phyloP scores from a whole-genome alignment of 37 sponge, comb jelly and placozoan species.

The Haliclona indistincta region DNA sequence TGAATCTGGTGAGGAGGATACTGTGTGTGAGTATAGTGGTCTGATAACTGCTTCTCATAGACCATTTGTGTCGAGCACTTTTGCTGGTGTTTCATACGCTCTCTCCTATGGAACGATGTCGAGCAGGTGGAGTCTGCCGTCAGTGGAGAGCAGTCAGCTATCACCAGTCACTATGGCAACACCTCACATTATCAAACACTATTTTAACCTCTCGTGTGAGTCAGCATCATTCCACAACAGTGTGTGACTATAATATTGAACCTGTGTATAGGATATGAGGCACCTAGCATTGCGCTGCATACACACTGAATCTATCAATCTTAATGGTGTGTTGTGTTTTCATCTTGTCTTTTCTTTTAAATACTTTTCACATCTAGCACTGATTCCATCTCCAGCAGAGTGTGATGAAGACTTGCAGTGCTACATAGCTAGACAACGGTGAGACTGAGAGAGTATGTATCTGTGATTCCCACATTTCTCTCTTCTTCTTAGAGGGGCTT shows the following conservation, averaged over 20 bases:
- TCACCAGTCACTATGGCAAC: conserved; percentile 63
- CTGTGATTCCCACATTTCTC: neutral
- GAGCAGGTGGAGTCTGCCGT: conserved; percentile 34
- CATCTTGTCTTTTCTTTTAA: no score
- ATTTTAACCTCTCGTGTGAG: conserved; percentile 24
- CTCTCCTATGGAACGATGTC: conserved; percentile 43
- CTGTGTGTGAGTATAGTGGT: no score
- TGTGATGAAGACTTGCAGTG: conserved; percentile 46
- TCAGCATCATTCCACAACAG: no score
- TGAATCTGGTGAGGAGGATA: no score
- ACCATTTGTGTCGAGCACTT: conserved; percentile 21
- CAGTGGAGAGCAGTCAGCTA: conserved; percentile 36
- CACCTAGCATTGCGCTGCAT: no score
- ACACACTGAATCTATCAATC: no score
- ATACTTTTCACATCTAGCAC: no score
- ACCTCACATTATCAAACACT: conserved; percentile 29
- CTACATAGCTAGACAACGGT: conserved; percentile 41
- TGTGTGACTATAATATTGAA: no score
- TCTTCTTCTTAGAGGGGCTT: conserved; percentile 12
- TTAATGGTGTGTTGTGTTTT: no score
- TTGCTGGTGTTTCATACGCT: conserved; percentile 49
- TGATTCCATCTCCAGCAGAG: conserved; percentile 44
- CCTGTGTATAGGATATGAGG: no score
- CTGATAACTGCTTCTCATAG: no score
- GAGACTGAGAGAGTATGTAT: neutral